Base-by-base conservation (phyloP, 2,888 invertebrate species). In the Metalampra italica region DNA sequence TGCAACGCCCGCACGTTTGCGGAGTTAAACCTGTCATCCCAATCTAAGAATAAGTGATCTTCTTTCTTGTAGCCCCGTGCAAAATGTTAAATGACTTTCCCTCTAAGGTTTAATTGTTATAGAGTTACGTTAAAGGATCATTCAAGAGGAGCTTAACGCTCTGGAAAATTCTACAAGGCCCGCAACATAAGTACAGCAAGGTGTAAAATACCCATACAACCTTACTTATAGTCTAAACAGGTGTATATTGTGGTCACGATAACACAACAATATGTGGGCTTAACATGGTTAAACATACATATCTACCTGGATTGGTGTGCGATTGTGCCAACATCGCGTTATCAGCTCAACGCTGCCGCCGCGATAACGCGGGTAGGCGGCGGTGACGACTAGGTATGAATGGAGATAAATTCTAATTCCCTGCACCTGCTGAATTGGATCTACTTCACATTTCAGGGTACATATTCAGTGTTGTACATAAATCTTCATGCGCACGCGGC, bases 391-490 rank as follows among this genome's bases (percentile, higher is more conserved):
- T 44, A n/a, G n/a, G 42, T 29, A 44, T 36, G 36, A 36, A 44
- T 36, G 15, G 36, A 44, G 43, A 44, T 44, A 44, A 44, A 9
- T 30, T 44, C 12, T 36, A 44, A 36, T 36, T 13, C 43, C 43
- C n/a, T 44, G 36, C 36, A n/a, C 7, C 36, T 36, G n/a, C n/a
- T 15, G 7, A 44, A 14, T 5, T 44, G 8, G 9, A 34, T 44
- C 36, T 14, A 34, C 15, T 42, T 22, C 22, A 22, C 5, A 3
- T 22, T 22, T 22, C n/a, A n/a, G n/a, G n/a, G n/a, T n/a, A n/a
- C n/a, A n/a, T n/a, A n/a, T n/a, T n/a, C n/a, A n/a, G n/a, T n/a
- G n/a, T n/a, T n/a, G n/a, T n/a, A n/a, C n/a, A n/a, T n/a, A n/a
- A n/a, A n/a, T n/a, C n/a, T n/a, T n/a, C n/a, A n/a, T n/a, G n/a